Evolutionary conservation across 1,140 invertebrate species (phyloP), one percentile per base, ranked within the genome.

Genomic region (Solenopsis fugax): DNA sequence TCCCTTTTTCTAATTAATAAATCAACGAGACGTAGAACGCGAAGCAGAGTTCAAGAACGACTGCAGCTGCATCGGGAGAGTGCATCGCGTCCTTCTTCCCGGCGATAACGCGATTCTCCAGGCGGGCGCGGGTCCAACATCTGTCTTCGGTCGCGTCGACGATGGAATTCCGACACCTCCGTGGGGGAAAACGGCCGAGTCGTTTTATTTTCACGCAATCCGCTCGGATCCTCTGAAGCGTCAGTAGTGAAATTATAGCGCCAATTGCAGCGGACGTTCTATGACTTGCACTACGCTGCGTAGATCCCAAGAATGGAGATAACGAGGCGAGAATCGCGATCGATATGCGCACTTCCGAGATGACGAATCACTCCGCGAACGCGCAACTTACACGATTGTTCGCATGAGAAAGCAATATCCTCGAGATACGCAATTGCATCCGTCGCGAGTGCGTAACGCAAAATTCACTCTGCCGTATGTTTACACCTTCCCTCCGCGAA

Each of bases 41-140:
- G 73, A 34, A 37, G n/a, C 34, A 50, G 75, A 37, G 81, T 60
- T 84, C 52, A 12, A 9, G 16, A 65, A 65, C 37, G 52, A 60
- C 24, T 56, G 41, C 62, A 80, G 29, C 62, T 52, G 48, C 64
- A 29, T 24, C 60, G 62, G 12, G 12, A 37, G n/a, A 37, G n/a
- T n/a, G 75, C 80, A 52, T 73, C 56, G 16, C 41, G 21, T 9
- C 24, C 64, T 64, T 21, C 64, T 48, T 34, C 18, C 48, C 45
- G 29, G 29, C 41, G 54, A 85, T 80, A 88, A 89, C 16, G 29
- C 58, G 48, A 73, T 65, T 73, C 60, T 78, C 72, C 50, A 67
- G 29, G 41, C 41, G n/a, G 87, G 64, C 72, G 58, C 37, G 29
- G 12, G 50, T 67, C 88, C 86, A 88, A 69, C 52, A 78, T 76